A percentile compares a stretch with the other conserved stretches of the same genome.
These are phyloP conservation scores for Sinocyclocheilus maitianheensis DNA, from an alignment of 2,113 vertebrate species.

Conservation along the genomic window DNA sequence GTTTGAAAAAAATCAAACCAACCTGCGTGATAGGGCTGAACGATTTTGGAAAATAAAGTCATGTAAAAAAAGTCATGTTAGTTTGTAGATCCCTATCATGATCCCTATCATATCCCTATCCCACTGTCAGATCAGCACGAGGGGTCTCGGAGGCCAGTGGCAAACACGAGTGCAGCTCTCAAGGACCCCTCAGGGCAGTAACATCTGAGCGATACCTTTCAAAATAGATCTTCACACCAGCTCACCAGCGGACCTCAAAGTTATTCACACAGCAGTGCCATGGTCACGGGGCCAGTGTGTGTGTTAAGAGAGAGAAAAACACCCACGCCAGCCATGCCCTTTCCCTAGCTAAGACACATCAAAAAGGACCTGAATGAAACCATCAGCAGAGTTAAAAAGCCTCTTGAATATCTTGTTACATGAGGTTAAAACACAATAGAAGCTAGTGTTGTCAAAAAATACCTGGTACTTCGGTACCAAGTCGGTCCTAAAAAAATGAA, in stretches of 20 bases:
- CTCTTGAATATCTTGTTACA: too few relatives aligned
- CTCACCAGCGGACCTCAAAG: slow-evolving; percentile 11
- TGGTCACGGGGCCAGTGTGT: slow-evolving; percentile 15
- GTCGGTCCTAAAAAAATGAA: too few relatives aligned
- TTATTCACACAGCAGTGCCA: slow-evolving; percentile 42
- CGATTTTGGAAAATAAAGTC: too few relatives aligned
- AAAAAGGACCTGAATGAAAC: slow-evolving; percentile 4
- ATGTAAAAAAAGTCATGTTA: too few relatives aligned
- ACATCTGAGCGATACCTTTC: not conserved
- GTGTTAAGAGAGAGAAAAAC: not conserved
- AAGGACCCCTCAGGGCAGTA: not conserved
- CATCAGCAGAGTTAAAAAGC: not conserved
- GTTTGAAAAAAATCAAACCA: not conserved
- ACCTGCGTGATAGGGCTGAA: not conserved
- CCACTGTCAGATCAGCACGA: not conserved
- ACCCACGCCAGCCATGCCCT: not conserved
- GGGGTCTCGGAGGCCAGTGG: not conserved
- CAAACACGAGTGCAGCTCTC: not conserved
- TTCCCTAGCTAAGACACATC: not conserved
- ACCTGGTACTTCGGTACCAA: too few relatives aligned
- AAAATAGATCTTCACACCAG: slow-evolving; percentile 38
- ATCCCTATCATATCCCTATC: too few relatives aligned
- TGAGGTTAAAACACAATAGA: too few relatives aligned
- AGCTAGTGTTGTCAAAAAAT: too few relatives aligned
- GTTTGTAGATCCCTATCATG: too few relatives aligned